These are phyloP conservation scores for Drosophila carrolli DNA, from an alignment of 1,140 invertebrate species.

Conservation along the genomic window DNA sequence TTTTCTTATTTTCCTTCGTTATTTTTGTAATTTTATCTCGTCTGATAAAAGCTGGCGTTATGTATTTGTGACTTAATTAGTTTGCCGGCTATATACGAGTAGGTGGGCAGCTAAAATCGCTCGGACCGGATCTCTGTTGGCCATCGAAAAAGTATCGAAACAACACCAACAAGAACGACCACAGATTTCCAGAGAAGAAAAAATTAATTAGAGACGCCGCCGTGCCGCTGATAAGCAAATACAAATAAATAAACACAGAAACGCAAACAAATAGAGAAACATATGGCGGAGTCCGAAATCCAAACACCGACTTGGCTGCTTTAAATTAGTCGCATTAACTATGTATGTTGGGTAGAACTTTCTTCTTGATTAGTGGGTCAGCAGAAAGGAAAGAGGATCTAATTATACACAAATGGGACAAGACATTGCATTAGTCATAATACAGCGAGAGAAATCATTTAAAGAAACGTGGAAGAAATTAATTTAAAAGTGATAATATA, in stretches of 20 bases:
- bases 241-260: constrained; percentile 66
- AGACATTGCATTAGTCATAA: constrained; percentile 29
- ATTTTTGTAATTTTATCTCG: constrained; percentile 54
- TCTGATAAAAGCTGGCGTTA: constrained; percentile 74
- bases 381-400: constrained; percentile 8
- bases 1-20: constrained; percentile 18
- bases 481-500: no score
- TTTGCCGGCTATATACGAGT: constrained; percentile 47
- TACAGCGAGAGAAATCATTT: constrained; percentile 26
- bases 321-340: constrained; percentile 20
- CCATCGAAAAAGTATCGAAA: constrained; percentile 26
- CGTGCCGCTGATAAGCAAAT: constrained; percentile 65
- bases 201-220: constrained; percentile 77
- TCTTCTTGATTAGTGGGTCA: constrained; percentile 55
- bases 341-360: constrained; percentile 56
- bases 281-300: constrained; percentile 23
- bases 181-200: constrained; percentile 37
- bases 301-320: constrained; percentile 11
- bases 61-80: constrained; percentile 81
- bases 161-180: constrained; percentile 11
- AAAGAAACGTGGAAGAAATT: neutral
- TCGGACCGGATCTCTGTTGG: constrained; percentile 59
- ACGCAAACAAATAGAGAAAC: constrained; percentile 34
- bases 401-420: constrained; percentile 16
- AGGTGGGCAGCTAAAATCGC: constrained; percentile 48